Evolutionary conservation across 2,113 vertebrate genomes (phyloP).

Genomic region (Phalacrocorax aristotelis): DNA sequence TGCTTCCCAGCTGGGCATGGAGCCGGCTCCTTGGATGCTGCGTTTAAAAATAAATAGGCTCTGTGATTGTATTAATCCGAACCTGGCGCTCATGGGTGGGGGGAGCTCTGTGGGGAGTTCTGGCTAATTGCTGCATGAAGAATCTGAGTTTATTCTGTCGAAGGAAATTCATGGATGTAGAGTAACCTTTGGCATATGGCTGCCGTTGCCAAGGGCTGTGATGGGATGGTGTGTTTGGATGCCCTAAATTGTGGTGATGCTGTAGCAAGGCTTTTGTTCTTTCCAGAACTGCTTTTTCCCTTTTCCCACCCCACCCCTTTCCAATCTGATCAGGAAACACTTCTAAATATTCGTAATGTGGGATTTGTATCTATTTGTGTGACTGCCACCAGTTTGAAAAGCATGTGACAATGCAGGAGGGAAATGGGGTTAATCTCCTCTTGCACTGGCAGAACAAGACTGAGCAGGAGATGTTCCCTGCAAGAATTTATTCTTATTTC

Average conservation of each 20-base stretch:
- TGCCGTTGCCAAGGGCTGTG: not conserved
- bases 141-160: not conserved
- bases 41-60: not conserved
- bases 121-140: not conserved
- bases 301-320: not conserved
- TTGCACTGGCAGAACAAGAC: not conserved
- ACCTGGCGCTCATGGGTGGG: accelerated
- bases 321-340: not conserved
- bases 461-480: not conserved
- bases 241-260: not conserved
- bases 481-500: not conserved
- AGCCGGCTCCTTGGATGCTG: not conserved
- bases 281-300: not conserved
- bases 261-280: not conserved
- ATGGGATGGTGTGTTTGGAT: not conserved
- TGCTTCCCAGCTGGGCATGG: not conserved
- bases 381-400: not conserved
- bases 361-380: not conserved
- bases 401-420: not conserved
- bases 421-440: not conserved
- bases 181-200: not conserved
- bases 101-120: not conserved
- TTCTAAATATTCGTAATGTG: not conserved
- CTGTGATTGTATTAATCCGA: not conserved
- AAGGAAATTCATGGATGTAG: not conserved